Base-by-base conservation (phyloP, 1,140 invertebrate species). In the Holotrichia oblita region DNA sequence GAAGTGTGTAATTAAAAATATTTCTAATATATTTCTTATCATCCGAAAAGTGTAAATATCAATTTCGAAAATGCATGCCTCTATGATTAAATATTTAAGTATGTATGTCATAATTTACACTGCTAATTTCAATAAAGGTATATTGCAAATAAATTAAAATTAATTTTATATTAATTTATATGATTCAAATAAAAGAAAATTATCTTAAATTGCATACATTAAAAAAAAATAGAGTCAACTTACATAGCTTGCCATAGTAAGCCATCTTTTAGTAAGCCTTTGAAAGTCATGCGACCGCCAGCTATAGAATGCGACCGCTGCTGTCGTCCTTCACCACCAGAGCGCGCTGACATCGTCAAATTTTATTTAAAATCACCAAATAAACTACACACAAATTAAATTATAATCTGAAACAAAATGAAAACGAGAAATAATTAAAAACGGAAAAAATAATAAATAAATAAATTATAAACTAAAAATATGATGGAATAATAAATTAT, bases 281-380 rank as follows among this genome's bases (percentile, higher is more conserved):
- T 44, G 41, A 78, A 78, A 3, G 77, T 73, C 10, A 59, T 44
- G 22, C 77, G 77, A 48, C 64, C 69, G 24, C 77, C 77, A 24
- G 44, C 69, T 42, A 78, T 22, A n/a, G 77, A 74, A 24, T 24
- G 24, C 7, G 77, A 78, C 14, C 77, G 41, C 64, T 74, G 77
- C 27, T 78, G 77, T 42, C 77, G 69, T 48, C 69, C 73, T n/a
- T 74, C 40, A 14, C 77, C 77, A 48, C 77, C 77, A 78, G 77
- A 78, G 41, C 72, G 64, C 34, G 77, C 77, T 44, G 77, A 78
- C 77, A 78, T 78, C n/a, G 34, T 77, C 24, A 59, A 77, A 40
- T n/a, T 20, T 40, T 59, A 20, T 76, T 41, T 6, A 12, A 55
- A 59, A 8, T 27, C 27, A 55, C 55, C 17, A 77, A 64, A 34